Conservation (phyloP, 2,888 invertebrate species). For the Mimas tiliae region DNA sequence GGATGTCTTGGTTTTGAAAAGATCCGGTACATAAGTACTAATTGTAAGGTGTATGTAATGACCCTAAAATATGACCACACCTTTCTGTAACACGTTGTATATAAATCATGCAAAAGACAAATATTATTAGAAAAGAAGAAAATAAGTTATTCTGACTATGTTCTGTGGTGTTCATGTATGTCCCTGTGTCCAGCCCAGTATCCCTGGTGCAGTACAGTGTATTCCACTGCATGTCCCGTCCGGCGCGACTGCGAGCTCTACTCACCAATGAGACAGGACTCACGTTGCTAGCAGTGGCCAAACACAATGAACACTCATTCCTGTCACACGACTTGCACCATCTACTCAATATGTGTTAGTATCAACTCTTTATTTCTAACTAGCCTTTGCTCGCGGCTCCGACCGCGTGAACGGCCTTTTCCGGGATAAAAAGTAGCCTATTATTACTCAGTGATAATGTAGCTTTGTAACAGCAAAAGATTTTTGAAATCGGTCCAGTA, state of each 20-base stretch:
- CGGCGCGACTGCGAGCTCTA: slow-evolving; percentile 67
- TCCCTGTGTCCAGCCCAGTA: slow-evolving; percentile 52
- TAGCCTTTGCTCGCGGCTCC: too few species aligned
- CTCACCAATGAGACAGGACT: slow-evolving; percentile 62
- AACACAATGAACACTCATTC: slow-evolving; percentile 56
- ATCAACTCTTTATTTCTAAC: not conserved
- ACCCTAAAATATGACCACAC: too few species aligned
- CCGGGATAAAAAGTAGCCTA: too few species aligned
- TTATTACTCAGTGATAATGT: too few species aligned
- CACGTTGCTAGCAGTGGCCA: slow-evolving; percentile 53
- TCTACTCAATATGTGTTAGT: slow-evolving; percentile 54
- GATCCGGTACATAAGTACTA: too few species aligned
- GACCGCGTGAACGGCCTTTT: too few species aligned
- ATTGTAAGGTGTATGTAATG: too few species aligned
- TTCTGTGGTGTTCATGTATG: not conserved
- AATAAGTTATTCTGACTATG: not conserved
- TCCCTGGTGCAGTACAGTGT: slow-evolving; percentile 62
- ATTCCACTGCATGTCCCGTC: slow-evolving; percentile 51
- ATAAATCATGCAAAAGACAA: too few species aligned
- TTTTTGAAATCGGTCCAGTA: too few species aligned
- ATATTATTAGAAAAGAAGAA: not conserved
- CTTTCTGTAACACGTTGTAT: too few species aligned
- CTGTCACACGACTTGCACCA: slow-evolving; percentile 64
- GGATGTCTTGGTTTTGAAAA: too few species aligned
- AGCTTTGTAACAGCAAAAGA: too few species aligned